Base-by-base conservation (phyloP, 2,797 vertebrate species). In the Sebastes melanostomus region DNA sequence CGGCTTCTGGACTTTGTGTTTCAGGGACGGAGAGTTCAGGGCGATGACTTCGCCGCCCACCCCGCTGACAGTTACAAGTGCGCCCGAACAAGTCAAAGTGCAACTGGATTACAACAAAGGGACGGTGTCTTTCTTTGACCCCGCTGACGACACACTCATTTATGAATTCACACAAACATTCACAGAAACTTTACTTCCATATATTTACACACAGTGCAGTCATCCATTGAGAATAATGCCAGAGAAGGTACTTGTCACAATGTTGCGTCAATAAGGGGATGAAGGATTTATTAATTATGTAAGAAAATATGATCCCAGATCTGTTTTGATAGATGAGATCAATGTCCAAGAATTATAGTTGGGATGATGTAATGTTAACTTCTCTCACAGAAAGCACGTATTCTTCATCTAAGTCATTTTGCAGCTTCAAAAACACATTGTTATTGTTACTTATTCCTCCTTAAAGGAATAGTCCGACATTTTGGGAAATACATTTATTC, bases 1-100 rank as follows among this genome's bases (percentile, higher is more conserved):
- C 3, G 95, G 95, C 38, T 96, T 95, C 88, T 96, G 95, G 95
- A 95, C 95, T 22, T 81, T 96, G 72, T 95, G 95, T 59, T 91
- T 93, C 58, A 84, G 94, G 32, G 90, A 95, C 3, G 93, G 93
- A 22, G 77, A 92, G 54, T 78, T 95, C 82, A 92, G 89, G 77
- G 95, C 94, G 0, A 95, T 96, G 96, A 86, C 83, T 27, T 94
- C 94, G 0, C 94, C 94, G 0, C 93, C 94, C 6, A 88, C 79
- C 3, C 8, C 25, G 0, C 75, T 96, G 71, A 80, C 84, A 1
- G 22, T 91, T 7, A 68, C 78, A 4, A 72, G 55, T 25, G 84
- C 24, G 14, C 92, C 91, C 13, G 60, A 89, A 72, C 92, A 87
- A 66, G 69, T 96, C 83, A 89, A 88, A 86, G 90, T 96, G 29